A percentile compares a stretch with the other conserved stretches of the same genome.
Evolutionary conservation across 2,113 vertebrate genomes (phyloP).

Genomic region (Crotophaga sulcirostris): DNA sequence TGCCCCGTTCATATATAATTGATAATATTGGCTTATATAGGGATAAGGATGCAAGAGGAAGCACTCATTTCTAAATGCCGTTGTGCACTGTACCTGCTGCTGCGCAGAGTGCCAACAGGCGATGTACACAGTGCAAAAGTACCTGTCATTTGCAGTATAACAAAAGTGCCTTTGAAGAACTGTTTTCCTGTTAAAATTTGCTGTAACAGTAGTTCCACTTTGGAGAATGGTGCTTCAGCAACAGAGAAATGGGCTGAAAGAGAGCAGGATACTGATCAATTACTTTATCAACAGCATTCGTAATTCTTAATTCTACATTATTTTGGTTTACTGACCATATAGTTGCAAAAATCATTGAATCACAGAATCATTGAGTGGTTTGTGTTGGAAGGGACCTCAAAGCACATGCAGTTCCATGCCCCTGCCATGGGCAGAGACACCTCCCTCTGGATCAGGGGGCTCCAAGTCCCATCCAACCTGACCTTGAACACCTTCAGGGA

Average conservation of each 20-base stretch:
- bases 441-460: no score
- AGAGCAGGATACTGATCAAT: background rate
- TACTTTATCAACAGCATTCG: background rate
- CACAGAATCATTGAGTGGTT: no score
- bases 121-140: background rate
- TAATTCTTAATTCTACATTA: background rate
- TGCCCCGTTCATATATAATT: background rate
- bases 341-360: background rate
- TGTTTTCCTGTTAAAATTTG: conserved; percentile 3
- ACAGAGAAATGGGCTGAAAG: background rate
- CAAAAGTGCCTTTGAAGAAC: background rate
- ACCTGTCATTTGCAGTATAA: background rate
- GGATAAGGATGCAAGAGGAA: background rate
- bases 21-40: background rate
- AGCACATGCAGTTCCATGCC: no score
- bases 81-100: background rate
- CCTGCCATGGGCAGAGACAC: no score
- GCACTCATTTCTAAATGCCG: background rate
- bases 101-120: background rate
- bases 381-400: no score
- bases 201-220: background rate
- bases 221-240: background rate
- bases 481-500: no score
- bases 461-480: no score
- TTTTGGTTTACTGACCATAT: background rate